Base-by-base conservation (phyloP, 2,888 invertebrate species). In the Agrilus mali region DNA sequence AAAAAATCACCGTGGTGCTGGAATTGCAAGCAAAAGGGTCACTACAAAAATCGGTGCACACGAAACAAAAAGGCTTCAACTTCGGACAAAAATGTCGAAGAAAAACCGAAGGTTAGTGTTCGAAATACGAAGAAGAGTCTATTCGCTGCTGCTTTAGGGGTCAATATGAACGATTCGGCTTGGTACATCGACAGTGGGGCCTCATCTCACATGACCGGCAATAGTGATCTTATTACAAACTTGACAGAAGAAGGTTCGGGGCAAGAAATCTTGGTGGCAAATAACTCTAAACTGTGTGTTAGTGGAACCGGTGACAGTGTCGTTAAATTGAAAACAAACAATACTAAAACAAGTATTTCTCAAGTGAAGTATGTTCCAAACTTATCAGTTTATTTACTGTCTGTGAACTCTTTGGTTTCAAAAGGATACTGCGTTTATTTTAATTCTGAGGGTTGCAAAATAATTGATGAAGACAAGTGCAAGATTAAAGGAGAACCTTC, bases 351-450 rank as follows among this genome's bases (percentile, higher is more conserved):
- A 17, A 38, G 36, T n/a, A 47, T 48, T 13, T 49, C 50, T 20
- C 45, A 49, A 37, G 49, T 52, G 12, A 34, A 50, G 32, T 50
- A 48, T 50, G 52, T 55, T 7, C 54, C 54, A 33, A 43, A 51
- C 36, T 20, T 51, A n/a, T 41, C 50, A 20, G 49, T 43, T 10
- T 54, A 55, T 38, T 45, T 55, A 31, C 38, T 53, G 17, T 53
- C 53, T 36, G 51, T 55, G 10, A 49, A 47, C 41, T 37, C 43
- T 34, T 45, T 53, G 4, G 47, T 50, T 22, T 43, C 47, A 8
- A 55, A 52, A 36, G 52, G 51, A 27, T 33, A 41, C 22, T 36
- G 41, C 37, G 49, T 53, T 17, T 38, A 38, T 32, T 52, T 55
- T 44, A 38, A 45, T 36, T 37, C 37, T 10, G 31, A 43, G 20